phyloP scores from a whole-genome alignment of 2,888 invertebrate genomes.

The Habrosyne pyritoides region DNA sequence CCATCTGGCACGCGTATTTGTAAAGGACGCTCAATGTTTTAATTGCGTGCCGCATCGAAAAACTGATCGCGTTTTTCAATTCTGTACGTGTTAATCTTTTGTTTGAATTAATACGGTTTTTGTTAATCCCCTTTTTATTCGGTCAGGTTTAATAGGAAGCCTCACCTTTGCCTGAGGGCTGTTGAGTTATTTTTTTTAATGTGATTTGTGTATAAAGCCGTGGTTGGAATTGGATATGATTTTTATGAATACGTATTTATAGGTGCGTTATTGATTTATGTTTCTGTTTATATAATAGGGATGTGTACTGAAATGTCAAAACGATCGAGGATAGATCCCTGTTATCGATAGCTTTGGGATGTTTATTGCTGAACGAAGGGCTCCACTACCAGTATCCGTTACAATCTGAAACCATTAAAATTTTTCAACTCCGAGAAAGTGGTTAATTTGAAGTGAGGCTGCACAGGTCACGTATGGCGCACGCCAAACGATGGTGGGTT shows the following conservation, averaged over 20 bases:
- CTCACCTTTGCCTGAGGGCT: constrained; percentile 19
- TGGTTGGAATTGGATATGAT: neutral
- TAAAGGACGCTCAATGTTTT: constrained; percentile 50
- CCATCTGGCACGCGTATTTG: constrained; percentile 42
- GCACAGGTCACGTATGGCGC: too few species aligned
- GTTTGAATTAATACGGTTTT: constrained; percentile 53
- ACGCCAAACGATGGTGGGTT: too few species aligned
- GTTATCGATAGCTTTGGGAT: too few species aligned
- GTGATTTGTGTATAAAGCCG: constrained; percentile 7
- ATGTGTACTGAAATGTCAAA: too few species aligned
- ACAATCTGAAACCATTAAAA: too few species aligned
- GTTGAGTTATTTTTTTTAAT: constrained; percentile 7
- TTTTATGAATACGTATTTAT: neutral
- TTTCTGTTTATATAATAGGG: too few species aligned
- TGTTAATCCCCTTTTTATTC: constrained; percentile 49
- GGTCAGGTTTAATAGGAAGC: constrained; percentile 44
- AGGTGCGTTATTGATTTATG: neutral
- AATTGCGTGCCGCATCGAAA: constrained; percentile 45
- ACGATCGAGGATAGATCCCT: too few species aligned
- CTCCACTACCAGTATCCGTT: too few species aligned
- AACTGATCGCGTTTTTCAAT: constrained; percentile 53
- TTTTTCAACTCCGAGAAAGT: too few species aligned
- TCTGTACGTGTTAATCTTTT: constrained; percentile 50
- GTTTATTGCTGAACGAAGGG: too few species aligned
- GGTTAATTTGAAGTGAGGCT: too few species aligned